Evolutionary conservation across 2,113 vertebrate genomes (phyloP).

Genomic region (Microtus oregoni): DNA sequence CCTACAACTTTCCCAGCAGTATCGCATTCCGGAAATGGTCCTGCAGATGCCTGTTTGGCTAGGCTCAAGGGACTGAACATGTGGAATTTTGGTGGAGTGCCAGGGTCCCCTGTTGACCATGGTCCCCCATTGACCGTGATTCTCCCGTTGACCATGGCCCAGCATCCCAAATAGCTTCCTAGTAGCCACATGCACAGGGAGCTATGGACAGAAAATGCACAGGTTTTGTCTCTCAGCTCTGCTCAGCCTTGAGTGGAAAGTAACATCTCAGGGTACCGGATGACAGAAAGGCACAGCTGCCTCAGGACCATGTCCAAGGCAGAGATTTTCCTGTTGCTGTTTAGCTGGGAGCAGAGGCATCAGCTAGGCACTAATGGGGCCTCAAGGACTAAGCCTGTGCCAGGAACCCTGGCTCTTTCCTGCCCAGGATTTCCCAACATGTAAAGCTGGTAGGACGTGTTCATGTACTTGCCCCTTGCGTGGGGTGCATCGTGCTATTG

Average conservation of each 20-base stretch:
- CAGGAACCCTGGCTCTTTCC: neutral
- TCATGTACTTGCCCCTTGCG: accelerated
- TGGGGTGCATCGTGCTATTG: neutral
- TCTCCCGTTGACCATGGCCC: neutral
- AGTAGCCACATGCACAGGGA: neutral
- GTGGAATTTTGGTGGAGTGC: constrained; percentile 57
- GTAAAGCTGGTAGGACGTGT: neutral
- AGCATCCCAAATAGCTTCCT: neutral
- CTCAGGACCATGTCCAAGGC: accelerated
- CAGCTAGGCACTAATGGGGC: neutral
- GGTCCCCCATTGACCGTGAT: neutral
- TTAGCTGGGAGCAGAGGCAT: accelerated
- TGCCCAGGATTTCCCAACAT: accelerated
- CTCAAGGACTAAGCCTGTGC: too few species aligned
- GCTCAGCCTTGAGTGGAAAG: neutral
- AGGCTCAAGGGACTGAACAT: constrained; percentile 37
- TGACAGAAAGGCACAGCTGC: neutral
- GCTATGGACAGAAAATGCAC: neutral
- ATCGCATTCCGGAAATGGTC: constrained; percentile 42
- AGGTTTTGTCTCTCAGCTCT: neutral
- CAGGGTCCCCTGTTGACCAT: neutral
- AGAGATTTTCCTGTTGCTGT: neutral
- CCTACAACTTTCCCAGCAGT: constrained; percentile 68
- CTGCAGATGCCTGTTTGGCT: constrained; percentile 21
- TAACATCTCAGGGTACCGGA: neutral